These are phyloP conservation scores for Rissa tridactyla DNA, from an alignment of 2,113 vertebrate genomes.

Conservation along the genomic window DNA sequence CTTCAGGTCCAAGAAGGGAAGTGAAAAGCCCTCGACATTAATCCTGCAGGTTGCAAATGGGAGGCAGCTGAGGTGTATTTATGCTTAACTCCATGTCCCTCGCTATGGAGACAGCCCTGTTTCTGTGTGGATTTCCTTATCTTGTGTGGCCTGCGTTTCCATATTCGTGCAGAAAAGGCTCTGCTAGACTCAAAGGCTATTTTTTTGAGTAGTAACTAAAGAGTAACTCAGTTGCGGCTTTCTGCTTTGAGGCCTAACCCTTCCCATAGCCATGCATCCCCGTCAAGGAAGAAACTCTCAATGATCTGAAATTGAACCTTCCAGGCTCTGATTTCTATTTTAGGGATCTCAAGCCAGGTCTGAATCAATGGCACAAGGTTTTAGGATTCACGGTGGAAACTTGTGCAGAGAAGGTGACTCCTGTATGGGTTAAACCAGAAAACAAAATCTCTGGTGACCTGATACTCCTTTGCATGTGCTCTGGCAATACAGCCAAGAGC, in stretches of 20 bases:
- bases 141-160: rapidly evolving
- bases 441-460: neutral
- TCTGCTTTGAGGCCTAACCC: neutral
- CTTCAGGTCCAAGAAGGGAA: neutral
- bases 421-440: neutral
- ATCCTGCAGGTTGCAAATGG: neutral
- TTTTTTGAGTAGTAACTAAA: neutral
- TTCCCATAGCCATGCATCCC: neutral
- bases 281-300: neutral
- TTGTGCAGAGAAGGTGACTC: neutral
- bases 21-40: neutral
- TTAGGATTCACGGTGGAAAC: neutral
- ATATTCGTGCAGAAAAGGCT: neutral
- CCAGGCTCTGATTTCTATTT: neutral
- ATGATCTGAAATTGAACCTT: neutral
- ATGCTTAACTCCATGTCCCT: neutral
- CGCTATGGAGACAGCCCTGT: neutral
- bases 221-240: neutral
- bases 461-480: neutral
- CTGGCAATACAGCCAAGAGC: neutral
- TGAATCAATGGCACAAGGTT: neutral
- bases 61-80: neutral
- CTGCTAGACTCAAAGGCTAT: neutral
- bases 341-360: neutral
- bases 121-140: neutral